Conservation (phyloP, 2,797 vertebrate species). For the Phrynocephalus vlangalii region DNA sequence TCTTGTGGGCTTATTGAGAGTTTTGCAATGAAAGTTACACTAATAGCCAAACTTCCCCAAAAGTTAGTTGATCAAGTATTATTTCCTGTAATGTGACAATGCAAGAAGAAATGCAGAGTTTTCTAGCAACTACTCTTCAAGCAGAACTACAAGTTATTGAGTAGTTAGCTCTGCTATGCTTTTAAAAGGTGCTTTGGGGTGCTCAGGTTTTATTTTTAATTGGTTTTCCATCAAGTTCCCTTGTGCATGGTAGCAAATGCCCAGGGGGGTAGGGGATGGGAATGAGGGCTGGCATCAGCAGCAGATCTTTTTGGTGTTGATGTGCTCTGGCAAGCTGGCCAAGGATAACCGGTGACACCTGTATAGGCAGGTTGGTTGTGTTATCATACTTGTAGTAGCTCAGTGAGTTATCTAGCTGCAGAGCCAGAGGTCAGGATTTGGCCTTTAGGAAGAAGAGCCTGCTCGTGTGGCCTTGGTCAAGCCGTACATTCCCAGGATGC, state of each 20-base stretch:
- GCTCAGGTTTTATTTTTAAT: no score
- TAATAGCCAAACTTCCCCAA: background rate
- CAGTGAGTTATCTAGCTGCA: background rate
- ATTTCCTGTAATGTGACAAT: background rate
- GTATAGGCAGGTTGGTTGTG: background rate
- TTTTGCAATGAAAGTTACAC: background rate
- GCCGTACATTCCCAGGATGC: no score
- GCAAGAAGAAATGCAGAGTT: background rate
- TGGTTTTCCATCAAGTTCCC: no score
- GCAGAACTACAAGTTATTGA: background rate
- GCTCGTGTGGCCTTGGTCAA: no score
- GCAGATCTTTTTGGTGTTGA: background rate
- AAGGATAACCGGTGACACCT: background rate
- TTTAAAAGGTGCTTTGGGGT: background rate
- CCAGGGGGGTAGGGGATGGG: no score
- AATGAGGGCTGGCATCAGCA: background rate
- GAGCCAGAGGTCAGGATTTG: no score
- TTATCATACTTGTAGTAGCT: background rate
- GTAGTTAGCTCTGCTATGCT: background rate
- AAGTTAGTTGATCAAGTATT: background rate
- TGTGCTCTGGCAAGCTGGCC: background rate
- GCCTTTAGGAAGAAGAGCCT: no score
- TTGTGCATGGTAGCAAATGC: background rate
- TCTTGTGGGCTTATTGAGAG: background rate
- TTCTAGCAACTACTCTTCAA: background rate